A percentile compares a stretch with the other conserved stretches of the same genome.
phyloP scores from a whole-genome alignment of 2,797 vertebrate species.

The Rhinatrema bivittatum region DNA sequence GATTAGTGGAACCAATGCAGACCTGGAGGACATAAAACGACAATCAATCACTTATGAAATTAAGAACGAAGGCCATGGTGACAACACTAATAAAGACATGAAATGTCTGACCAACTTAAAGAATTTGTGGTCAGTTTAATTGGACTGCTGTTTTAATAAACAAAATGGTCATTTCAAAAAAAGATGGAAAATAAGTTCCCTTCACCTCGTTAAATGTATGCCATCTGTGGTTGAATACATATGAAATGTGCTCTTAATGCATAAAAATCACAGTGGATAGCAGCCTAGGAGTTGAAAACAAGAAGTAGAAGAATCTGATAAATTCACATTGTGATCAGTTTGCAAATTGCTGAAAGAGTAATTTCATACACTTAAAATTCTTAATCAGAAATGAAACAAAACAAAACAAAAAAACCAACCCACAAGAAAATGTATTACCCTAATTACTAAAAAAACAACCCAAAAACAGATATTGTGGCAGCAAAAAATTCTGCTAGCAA shows the following conservation, averaged over 20 bases:
- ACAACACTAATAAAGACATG: no score
- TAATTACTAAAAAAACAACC: slow-evolving; percentile 51
- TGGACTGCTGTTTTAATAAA: no score
- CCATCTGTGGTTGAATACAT: slow-evolving; percentile 49
- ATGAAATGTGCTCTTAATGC: slow-evolving; percentile 70
- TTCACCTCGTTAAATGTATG: slow-evolving; percentile 20
- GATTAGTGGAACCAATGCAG: no score
- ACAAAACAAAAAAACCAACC: slow-evolving; percentile 26
- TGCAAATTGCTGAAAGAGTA: slow-evolving; percentile 56
- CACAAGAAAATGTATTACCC: slow-evolving; percentile 39
- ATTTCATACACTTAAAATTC: slow-evolving; percentile 51
- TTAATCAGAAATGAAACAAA: slow-evolving; percentile 43
- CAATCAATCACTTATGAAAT: no score
- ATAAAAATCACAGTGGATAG: slow-evolving; percentile 77
- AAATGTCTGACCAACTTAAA: no score
- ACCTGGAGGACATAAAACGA: no score
- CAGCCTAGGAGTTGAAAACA: slow-evolving; percentile 61
- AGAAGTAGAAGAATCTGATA: slow-evolving; percentile 48
- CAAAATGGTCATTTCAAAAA: no score
- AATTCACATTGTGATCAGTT: slow-evolving; percentile 70
- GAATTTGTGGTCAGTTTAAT: no score
- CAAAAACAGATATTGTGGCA: slow-evolving; percentile 69
- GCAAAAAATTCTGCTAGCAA: slow-evolving; percentile 62
- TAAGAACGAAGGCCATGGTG: no score
- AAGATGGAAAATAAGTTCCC: slow-evolving; percentile 7